A percentile compares a stretch with the other conserved stretches of the same genome.
Conservation (phyloP, 92 coral and sea anemone species). For the Umimayanthus chanpuru region DNA sequence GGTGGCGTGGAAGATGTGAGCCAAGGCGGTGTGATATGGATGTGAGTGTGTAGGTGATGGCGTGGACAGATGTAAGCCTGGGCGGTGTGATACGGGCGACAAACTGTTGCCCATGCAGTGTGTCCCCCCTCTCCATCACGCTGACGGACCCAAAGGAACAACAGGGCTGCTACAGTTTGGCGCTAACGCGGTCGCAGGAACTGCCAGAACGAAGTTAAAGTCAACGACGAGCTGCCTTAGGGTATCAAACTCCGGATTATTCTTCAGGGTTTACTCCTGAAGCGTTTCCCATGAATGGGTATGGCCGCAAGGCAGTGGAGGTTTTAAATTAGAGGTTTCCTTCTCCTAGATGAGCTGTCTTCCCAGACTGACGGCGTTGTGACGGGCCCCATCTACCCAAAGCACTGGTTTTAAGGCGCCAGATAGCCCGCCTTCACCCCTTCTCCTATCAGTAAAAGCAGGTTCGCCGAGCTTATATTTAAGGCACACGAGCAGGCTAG, state of each 20-base stretch:
- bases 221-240: slow-evolving; percentile 2
- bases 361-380: no score
- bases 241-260: not conserved
- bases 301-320: no score
- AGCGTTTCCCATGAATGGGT: not conserved
- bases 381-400: no score
- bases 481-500: not conserved
- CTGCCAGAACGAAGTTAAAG: slow-evolving; percentile 5
- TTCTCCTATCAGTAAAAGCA: no score
- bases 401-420: no score
- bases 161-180: slow-evolving; percentile 21
- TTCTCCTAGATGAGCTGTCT: no score
- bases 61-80: not conserved
- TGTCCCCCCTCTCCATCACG: not conserved
- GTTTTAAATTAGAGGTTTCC: no score
- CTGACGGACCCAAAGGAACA: not conserved
- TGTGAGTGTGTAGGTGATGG: slow-evolving; percentile 13
- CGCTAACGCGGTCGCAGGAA: not conserved
- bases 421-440: no score
- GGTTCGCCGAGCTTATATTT: no score
- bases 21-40: not conserved
- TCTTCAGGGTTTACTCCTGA: no score
- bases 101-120: no score
- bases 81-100: no score
- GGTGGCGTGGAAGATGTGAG: not conserved